phyloP scores from a whole-genome alignment of 2,797 vertebrate genomes.

The Martes flavigula region DNA sequence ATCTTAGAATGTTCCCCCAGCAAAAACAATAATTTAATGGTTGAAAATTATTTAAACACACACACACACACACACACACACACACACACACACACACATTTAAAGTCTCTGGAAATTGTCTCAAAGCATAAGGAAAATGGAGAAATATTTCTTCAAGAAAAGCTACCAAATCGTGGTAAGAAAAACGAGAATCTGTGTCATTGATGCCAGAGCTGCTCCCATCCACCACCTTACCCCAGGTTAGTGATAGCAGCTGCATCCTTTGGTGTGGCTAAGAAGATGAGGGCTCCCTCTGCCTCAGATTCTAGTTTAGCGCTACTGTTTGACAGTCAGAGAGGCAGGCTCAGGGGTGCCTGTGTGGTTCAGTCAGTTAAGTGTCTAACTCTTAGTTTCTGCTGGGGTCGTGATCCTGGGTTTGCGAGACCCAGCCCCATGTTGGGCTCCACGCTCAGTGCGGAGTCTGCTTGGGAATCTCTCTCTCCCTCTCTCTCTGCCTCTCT shows the following conservation, averaged over 20 bases:
- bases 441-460: background rate
- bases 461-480: background rate
- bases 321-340: background rate
- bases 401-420: background rate
- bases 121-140: background rate
- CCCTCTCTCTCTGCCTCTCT: background rate
- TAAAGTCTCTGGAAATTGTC: background rate
- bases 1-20: background rate
- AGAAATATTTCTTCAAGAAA: background rate
- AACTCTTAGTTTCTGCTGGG: background rate
- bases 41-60: background rate
- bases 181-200: background rate
- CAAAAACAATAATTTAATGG: background rate
- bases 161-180: background rate
- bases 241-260: background rate
- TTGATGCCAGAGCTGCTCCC: background rate
- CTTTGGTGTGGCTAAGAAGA: background rate
- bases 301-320: background rate
- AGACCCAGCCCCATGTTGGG: background rate
- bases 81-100: background rate
- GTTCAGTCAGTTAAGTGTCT: background rate
- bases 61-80: background rate
- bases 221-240: background rate
- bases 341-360: background rate
- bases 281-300: background rate